Base-by-base conservation (phyloP, 1,140 invertebrate genomes). In the Drosophila lacertosa region DNA sequence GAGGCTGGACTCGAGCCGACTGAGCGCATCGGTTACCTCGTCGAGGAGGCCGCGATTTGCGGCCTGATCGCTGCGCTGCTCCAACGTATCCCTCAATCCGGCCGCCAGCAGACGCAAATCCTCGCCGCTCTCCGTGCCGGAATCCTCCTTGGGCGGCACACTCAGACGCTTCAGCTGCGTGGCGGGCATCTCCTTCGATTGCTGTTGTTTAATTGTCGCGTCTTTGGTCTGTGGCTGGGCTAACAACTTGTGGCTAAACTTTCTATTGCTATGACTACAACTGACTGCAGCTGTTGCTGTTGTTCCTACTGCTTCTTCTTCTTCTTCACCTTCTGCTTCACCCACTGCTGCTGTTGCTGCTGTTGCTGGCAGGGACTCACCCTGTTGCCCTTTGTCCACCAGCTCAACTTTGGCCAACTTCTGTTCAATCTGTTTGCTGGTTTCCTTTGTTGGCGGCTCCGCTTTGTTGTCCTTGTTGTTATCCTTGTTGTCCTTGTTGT, bases 11-110 rank as follows among this genome's bases (percentile, higher is more conserved):
- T 95, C 94, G 9, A 98, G 92, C 54, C 95, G 94, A 16, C 93
- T 93, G 3, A 98, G 91, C 0, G 96, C 96, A 40, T 93, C 94
- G 72, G 96, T 95, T 9, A 98, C 96, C 88, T 97, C 96, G 2
- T 93, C 93, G 18, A 97, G 93, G 0, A 97, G 93, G 9, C 74
- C 69, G 6, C 81, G 82, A 51, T 84, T 73, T 1, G 81, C 77
- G n/a, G n/a, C n/a, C n/a, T n/a, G n/a, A 24, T 86, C 80, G 24
- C 63, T 82, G 58, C 63, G 76, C 42, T 82, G 79, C 20, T 91
- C 84, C 47, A 91, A 63, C 18, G 79, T 79, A 55, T 92, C 90
- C 5, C 90, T 73, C 10, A 91, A 11, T 10, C 90, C 91, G 4
- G 89, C 91, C 4, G 90, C 91, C 59, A 92, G 55, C 15, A 92